Conservation (phyloP, 2,797 vertebrate genomes). For the Salmo trutta region DNA sequence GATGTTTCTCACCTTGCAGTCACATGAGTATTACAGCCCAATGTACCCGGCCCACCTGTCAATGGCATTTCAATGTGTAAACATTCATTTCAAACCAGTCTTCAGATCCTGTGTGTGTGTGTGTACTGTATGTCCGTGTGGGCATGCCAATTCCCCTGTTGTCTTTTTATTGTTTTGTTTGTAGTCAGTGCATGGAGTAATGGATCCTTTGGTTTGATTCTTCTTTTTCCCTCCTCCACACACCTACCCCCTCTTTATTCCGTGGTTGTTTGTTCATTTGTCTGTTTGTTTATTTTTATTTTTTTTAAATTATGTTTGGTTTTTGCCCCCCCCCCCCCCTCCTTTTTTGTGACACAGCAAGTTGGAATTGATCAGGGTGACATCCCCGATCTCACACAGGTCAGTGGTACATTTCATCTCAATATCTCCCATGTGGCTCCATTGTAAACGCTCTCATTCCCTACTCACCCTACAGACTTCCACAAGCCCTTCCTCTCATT, state of each 20-base stretch:
- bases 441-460: conserved; percentile 74
- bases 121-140: conserved; percentile 12
- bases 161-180: conserved; percentile 73
- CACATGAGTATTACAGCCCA: conserved; percentile 27
- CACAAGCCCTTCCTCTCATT: conserved; percentile 61
- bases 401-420: conserved; percentile 87
- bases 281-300: conserved; percentile 32
- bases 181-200: conserved; percentile 83
- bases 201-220: conserved; percentile 83
- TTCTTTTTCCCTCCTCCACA: conserved; percentile 76
- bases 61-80: conserved; percentile 54
- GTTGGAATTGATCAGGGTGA: conserved; percentile 96
- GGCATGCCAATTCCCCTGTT: conserved; percentile 56
- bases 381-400: conserved; percentile 97
- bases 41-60: conserved; percentile 27
- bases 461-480: conserved; percentile 80
- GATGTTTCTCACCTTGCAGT: conserved; percentile 62
- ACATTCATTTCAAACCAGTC: conserved; percentile 68
- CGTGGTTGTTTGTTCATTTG: conserved; percentile 39
- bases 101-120: conserved; percentile 50
- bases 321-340: conserved; percentile 64
- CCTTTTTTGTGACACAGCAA: conserved; percentile 92
- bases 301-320: conserved; percentile 65
- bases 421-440: conserved; percentile 79
- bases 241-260: conserved; percentile 52